These are phyloP conservation scores for Drosophila testacea DNA, from an alignment of 2,888 invertebrate species.

Conservation along the genomic window DNA sequence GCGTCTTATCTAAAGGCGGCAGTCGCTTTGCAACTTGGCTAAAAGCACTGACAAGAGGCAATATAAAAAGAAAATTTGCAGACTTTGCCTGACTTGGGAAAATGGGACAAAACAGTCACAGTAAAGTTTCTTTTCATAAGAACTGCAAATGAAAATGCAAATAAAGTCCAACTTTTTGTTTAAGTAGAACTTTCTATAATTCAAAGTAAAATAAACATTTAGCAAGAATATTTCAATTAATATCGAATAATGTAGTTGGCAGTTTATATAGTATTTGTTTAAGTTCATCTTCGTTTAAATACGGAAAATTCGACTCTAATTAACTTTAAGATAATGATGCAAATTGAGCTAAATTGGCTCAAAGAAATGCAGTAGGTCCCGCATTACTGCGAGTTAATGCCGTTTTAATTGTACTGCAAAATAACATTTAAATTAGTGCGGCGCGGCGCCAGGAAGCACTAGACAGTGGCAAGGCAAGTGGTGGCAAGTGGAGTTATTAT, in stretches of 20 bases:
- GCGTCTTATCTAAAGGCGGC: constrained; percentile 59
- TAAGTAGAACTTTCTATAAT: background rate
- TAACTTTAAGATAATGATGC: constrained; percentile 16
- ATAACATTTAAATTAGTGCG: constrained; percentile 75
- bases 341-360: constrained; percentile 33
- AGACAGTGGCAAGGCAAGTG: constrained; percentile 30
- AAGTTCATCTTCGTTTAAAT: background rate
- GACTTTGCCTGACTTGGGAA: background rate
- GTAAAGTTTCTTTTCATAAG: constrained; percentile 9
- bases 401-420: constrained; percentile 72
- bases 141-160: constrained; percentile 30
- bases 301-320: constrained; percentile 3
- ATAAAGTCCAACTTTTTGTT: background rate
- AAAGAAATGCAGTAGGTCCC: constrained; percentile 45
- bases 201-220: constrained; percentile 4
- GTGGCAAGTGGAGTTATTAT: constrained; percentile 54
- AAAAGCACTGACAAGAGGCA: constrained; percentile 16
- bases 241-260: background rate
- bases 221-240: background rate
- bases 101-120: constrained; percentile 13
- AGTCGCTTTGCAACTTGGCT: constrained; percentile 26
- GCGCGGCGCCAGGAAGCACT: constrained; percentile 58
- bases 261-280: background rate
- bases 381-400: constrained; percentile 56
- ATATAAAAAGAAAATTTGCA: constrained; percentile 1